phyloP scores from a whole-genome alignment of 2,113 vertebrate species.

The Dicrurus megarhynchus region DNA sequence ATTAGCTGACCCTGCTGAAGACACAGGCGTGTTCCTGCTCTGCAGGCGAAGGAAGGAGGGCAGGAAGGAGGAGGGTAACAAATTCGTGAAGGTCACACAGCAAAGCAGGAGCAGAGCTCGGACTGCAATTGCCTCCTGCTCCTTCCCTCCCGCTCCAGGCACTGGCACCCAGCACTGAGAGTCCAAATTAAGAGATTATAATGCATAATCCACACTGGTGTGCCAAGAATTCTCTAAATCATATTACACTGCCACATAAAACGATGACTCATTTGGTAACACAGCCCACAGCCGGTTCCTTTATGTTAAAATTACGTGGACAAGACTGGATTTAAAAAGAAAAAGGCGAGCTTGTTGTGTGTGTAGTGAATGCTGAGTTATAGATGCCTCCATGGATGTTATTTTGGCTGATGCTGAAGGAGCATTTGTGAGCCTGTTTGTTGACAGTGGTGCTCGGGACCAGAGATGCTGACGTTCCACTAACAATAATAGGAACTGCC shows the following conservation, averaged over 20 bases:
- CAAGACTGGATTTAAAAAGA: constrained; percentile 46
- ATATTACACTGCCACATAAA: constrained; percentile 42
- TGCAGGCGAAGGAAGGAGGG: background rate
- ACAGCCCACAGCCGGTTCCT: constrained; percentile 23
- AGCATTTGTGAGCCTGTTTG: constrained; percentile 54
- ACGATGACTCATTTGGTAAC: constrained; percentile 50
- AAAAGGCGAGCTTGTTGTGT: constrained; percentile 51
- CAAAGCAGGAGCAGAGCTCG: background rate
- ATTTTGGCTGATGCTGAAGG: constrained; percentile 61
- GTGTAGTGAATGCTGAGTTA: constrained; percentile 50
- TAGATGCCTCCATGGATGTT: constrained; percentile 56
- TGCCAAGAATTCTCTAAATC: constrained; percentile 58
- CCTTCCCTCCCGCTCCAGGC: background rate
- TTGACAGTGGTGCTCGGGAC: constrained; percentile 36
- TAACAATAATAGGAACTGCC: constrained; percentile 55
- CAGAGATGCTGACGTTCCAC: constrained; percentile 53
- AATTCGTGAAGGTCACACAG: background rate
- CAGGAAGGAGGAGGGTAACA: background rate
- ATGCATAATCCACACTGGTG: constrained; percentile 45
- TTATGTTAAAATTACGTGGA: constrained; percentile 57
- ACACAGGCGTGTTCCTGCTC: background rate
- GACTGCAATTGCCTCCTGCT: background rate
- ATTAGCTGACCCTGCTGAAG: background rate
- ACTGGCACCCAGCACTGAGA: background rate
- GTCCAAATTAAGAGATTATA: constrained; percentile 53